Evolutionary conservation across 2,797 vertebrate genomes (phyloP).

Genomic region (Nothura maculosa): DNA sequence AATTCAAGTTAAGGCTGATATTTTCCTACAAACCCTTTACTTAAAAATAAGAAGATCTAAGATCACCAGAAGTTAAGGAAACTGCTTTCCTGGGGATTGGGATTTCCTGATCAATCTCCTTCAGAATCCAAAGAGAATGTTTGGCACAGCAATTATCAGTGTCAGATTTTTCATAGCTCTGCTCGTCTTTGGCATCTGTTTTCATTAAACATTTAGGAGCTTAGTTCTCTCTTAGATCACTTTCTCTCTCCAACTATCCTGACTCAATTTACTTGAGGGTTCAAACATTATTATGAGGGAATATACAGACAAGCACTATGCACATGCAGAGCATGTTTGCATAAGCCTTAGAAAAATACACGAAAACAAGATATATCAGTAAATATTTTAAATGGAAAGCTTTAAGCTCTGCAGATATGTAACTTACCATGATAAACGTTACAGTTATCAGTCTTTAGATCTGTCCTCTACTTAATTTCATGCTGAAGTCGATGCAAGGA

Average conservation of each 20-base stretch:
- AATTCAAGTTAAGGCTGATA: background rate
- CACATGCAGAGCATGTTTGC: background rate
- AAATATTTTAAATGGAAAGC: background rate
- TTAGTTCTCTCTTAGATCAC: background rate
- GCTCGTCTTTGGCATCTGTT: background rate
- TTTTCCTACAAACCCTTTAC: background rate
- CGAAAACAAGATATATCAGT: background rate
- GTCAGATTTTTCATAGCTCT: background rate
- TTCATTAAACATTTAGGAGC: background rate
- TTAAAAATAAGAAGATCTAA: background rate
- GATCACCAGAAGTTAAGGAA: fast-evolving
- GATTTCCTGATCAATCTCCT: background rate
- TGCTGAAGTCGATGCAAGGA: background rate
- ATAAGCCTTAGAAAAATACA: background rate
- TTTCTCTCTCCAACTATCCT: fast-evolving
- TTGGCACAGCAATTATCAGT: background rate
- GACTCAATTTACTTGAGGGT: background rate
- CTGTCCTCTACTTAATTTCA: background rate
- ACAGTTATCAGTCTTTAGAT: background rate
- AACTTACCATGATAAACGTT: background rate
- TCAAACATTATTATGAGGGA: background rate
- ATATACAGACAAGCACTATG: background rate
- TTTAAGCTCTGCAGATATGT: background rate
- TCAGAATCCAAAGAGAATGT: background rate
- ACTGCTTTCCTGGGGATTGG: background rate